Evolutionary conservation across 2,888 invertebrate species (phyloP), one percentile per base, ranked within the genome.

Genomic region (Teleiodes luculella): DNA sequence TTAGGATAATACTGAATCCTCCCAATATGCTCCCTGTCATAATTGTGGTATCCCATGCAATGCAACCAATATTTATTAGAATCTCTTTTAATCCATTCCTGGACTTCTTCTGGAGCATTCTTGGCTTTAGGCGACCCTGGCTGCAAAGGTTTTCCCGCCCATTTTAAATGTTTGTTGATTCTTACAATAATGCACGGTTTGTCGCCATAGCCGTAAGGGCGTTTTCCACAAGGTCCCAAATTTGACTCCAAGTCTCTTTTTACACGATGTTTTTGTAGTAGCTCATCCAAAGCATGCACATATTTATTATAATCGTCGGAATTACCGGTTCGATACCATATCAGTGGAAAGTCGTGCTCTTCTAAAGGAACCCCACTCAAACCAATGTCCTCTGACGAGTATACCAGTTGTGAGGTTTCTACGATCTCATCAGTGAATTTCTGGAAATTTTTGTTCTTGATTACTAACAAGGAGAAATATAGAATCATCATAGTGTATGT

Each of bases 1-100:
- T 87, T 61, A 0, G 88, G 88, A 55, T 73, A 80, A 54, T 89
- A 89, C 16, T 64, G 72, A 56, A 89, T 77, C 6, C 35, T 72
- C 0, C 82, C 80, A 50, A 87, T 68, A 58, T 88, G 87, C 51
- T 87, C 85, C 28, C 73, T 77, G 61, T 87, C 89, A 60, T 83
- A 82, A 0, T 78, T 61, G 62, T 84, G 72, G 28, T 65, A 73
- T 0, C 88, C 88, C 2, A 61, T 62, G 58, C 88, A 89, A 51
- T 78, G 69, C 11, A 88, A 51, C 83, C 87, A 86, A 1, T 84
- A 62, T 48, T 69, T 78, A 13, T 70, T 72, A 11, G 64, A 67
- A 31, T 77, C 69, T 5, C 36, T 59, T 36, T 60, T 70, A 59
- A 83, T 58, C 80, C 80, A 82, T 13, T 68, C 56, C 47, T 66